Percentiles rank a stretch among this genome's conserved stretches.
These are phyloP conservation scores for Philypnodon macrostomus DNA, from an alignment of 2,797 vertebrate genomes.

Conservation along the genomic window DNA sequence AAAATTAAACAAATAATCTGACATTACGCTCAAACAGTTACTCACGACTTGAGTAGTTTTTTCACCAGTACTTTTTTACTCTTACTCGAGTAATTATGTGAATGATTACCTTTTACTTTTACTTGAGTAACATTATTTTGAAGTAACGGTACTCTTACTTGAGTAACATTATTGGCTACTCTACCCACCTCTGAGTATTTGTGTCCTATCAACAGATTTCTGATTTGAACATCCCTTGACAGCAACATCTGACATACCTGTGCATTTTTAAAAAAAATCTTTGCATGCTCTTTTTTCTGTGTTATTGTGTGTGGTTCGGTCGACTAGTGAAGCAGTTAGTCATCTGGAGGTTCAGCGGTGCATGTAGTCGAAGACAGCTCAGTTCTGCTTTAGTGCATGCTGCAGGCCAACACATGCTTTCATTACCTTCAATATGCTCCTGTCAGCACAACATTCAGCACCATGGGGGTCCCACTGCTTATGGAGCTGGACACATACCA, in stretches of 20 bases:
- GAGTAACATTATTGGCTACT: too few relatives aligned
- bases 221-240: too few relatives aligned
- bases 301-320: constrained; percentile 66
- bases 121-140: too few relatives aligned
- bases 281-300: constrained; percentile 41
- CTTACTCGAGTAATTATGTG: too few relatives aligned
- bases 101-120: too few relatives aligned
- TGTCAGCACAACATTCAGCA: constrained; percentile 68
- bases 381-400: constrained; percentile 71
- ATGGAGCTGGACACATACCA: constrained; percentile 23
- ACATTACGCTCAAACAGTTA: too few relatives aligned
- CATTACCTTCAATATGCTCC: constrained; percentile 74
- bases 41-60: too few relatives aligned
- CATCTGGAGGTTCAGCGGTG: constrained; percentile 68
- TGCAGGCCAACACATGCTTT: constrained; percentile 61
- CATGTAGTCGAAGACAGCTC: constrained; percentile 68
- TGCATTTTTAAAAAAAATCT: constrained; percentile 56
- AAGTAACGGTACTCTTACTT: too few relatives aligned
- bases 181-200: too few relatives aligned
- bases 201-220: too few relatives aligned
- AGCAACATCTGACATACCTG: constrained; percentile 51
- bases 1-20: too few relatives aligned
- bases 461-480: constrained; percentile 40
- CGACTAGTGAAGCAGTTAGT: constrained; percentile 67
- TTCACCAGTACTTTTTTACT: too few relatives aligned